Evolutionary conservation across 2,888 invertebrate species (phyloP), one percentile per base, ranked within the genome.

Genomic region (Spatulosminthurus flaviceps): DNA sequence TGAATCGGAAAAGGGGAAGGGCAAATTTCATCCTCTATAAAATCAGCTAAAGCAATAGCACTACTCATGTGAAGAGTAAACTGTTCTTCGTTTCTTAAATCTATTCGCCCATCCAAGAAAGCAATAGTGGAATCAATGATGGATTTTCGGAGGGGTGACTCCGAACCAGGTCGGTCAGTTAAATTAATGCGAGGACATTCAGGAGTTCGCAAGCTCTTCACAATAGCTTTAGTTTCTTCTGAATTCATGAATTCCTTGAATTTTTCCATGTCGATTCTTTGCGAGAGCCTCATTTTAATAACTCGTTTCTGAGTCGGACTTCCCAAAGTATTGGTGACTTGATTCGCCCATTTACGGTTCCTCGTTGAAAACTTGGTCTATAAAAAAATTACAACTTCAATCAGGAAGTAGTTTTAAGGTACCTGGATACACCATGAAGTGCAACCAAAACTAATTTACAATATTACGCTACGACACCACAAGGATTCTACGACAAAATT

Each of bases 1-100:
- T 94, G 92, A 86, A 95, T 89, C 4, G 96, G 95, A 88, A 96
- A 91, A 0, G 95, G 93, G 78, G 92, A 91, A 0, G 92, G 91
- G 28, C 94, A 90, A 51, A 94, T 91, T 89, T 97, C 96, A 88
- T 97, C 96, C 87, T 96, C 96, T 0, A 93, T 90, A 82, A 97
- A 91, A 88, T 95, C 96, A 0, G 93, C 91, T 19, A 97, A 88
- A 16, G 94, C 95, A 43, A 93, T 91, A 0, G 95, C 90, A 0
- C 94, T 94, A 86, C 94, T 94, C 92, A 94, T 93, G 73, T 93
- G 92, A 76, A 95, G 89, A 87, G 86, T 84, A 69, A 89, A 81
- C 60, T 80, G 70, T 16, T 82, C 80, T 42, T 81, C 82, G 22
- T 83, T 79, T 26, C 78, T 72, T 22, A 85, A 64, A 79, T 85